Evolutionary conservation across 1,140 invertebrate species (phyloP), one percentile per base, ranked within the genome.

Genomic region (Lycorma delicatula): DNA sequence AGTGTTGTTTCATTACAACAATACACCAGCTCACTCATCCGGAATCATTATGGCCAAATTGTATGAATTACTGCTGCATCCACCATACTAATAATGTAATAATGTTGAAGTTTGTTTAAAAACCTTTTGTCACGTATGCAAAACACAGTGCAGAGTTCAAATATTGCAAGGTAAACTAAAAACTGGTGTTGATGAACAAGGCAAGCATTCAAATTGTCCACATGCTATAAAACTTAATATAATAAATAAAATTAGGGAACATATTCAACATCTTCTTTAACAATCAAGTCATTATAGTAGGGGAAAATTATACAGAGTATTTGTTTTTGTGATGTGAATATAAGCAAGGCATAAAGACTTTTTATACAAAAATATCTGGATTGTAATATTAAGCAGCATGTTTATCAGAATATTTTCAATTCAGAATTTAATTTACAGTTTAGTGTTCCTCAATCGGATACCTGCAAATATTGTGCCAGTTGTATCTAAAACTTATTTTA

Each of bases 371-470:
- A 58, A 52, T 58, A 52, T 34, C 56, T 23, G 13, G 31, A 46
- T 25, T 53, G 2, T n/a, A n/a, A n/a, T n/a, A 31, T 25, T 52
- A n/a, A 47, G 52, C 25, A 34, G 36, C 29, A 52, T 31, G 29
- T 52, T 29, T 58, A 52, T 29, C 20, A 38, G 34, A 47, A 58
- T 34, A 41, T 52, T 22, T 58, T 58, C 48, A 58, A 41, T 31
- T 31, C 47, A 29, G 48, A 58, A 31, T 58, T 53, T 58, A 52
- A 58, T 27, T 27, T 58, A 7, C 28, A 13, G 34, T 58, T 58
- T 38, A 41, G 56, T 11, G 13, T 36, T 29, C 56, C 56, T 34
- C 56, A 29, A 27, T 58, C 56, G 11, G 56, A 52, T 48, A 47
- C 47, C 5, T 58, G 28, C 36, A 50, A 58, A 50, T 52, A 34